phyloP scores from a whole-genome alignment of 2,113 vertebrate species.

The Cynopterus brachyotis region DNA sequence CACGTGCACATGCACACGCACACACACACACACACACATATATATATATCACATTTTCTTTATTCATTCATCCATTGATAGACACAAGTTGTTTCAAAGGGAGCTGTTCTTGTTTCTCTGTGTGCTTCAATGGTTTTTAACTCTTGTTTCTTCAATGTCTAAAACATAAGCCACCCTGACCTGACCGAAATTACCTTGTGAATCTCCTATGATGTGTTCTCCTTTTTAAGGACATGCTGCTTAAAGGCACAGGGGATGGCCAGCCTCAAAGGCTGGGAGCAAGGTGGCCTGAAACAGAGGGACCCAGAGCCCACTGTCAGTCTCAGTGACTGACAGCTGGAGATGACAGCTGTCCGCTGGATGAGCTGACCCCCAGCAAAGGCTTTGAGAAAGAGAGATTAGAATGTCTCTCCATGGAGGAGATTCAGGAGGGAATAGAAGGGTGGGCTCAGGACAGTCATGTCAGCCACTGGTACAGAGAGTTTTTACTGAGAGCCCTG shows the following conservation, averaged over 20 bases:
- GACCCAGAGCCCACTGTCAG: background rate
- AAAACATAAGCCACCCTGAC: background rate
- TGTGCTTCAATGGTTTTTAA: background rate
- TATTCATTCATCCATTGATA: background rate
- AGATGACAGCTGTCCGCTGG: background rate
- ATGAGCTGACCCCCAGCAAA: background rate
- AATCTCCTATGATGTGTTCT: background rate
- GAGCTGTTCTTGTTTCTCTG: background rate
- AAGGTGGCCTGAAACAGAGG: background rate
- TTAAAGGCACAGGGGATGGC: background rate
- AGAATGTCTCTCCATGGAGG: background rate
- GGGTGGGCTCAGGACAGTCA: background rate
- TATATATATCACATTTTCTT: background rate
- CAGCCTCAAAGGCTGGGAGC: background rate
- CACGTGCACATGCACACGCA: too few species aligned
- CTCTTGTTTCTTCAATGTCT: background rate
- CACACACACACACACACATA: too few species aligned
- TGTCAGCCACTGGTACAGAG: background rate
- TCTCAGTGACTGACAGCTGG: too few species aligned
- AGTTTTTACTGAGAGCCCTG: background rate
- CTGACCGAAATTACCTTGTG: background rate
- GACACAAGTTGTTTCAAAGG: background rate
- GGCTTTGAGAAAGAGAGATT: background rate
- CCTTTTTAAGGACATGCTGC: background rate
- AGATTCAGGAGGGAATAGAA: background rate